These are phyloP conservation scores for Solenodon paradoxus DNA, from an alignment of 2,113 vertebrate genomes.

Conservation along the genomic window DNA sequence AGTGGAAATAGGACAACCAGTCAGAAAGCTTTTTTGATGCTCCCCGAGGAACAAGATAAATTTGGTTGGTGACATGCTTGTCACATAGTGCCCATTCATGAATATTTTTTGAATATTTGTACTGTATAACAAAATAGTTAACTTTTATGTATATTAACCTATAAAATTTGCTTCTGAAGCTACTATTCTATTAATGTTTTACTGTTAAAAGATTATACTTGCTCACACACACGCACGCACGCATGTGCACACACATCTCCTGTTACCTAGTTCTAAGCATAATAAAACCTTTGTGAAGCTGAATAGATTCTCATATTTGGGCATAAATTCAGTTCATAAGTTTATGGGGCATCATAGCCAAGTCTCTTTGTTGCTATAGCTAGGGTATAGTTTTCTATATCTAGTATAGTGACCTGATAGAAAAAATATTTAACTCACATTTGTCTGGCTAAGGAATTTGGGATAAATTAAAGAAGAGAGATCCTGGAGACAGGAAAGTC, in stretches of 20 bases:
- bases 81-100: background rate
- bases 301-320: background rate
- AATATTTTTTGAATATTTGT: background rate
- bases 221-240: background rate
- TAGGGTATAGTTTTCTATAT: background rate
- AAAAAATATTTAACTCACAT: background rate
- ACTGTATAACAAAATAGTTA: background rate
- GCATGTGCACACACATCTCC: background rate
- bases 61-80: background rate
- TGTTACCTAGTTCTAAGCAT: background rate
- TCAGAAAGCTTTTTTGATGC: background rate
- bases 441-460: background rate
- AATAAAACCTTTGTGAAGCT: background rate
- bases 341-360: background rate
- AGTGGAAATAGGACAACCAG: background rate
- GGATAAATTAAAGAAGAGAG: background rate
- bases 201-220: background rate
- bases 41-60: background rate
- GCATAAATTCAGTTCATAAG: background rate
- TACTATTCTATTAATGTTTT: background rate
- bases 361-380: background rate
- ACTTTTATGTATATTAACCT: background rate
- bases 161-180: background rate
- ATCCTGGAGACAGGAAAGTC: background rate
- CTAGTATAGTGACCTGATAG: background rate